These are phyloP conservation scores for Siphamia tubifer DNA, from an alignment of 2,113 vertebrate genomes.

Conservation along the genomic window DNA sequence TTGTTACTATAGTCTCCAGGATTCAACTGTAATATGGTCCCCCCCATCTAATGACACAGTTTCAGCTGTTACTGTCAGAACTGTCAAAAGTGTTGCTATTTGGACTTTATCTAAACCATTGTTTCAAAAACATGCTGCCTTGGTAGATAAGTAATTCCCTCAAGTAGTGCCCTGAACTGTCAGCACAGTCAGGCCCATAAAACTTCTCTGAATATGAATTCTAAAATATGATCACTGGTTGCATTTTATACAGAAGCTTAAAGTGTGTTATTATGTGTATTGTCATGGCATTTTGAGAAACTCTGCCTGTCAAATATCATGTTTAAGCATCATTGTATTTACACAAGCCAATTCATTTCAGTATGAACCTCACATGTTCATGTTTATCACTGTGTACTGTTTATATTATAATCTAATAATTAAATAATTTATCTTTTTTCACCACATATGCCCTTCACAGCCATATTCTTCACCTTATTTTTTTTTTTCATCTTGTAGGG, in stretches of 20 bases:
- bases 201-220: conserved; percentile 32
- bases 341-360: too few species aligned
- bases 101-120: conserved; percentile 67
- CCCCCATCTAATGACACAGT: conserved; percentile 55
- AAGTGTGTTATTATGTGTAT: conserved; percentile 5
- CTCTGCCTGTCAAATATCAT: conserved; percentile 7
- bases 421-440: neutral
- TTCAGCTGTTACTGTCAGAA: conserved; percentile 48
- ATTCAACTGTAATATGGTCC: conserved; percentile 33
- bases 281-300: conserved; percentile 15
- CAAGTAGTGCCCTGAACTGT: conserved; percentile 51
- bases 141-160: conserved; percentile 64
- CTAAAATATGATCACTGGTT: conserved; percentile 45
- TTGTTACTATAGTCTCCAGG: conserved; percentile 31
- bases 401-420: neutral
- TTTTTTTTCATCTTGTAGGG: conserved; percentile 17
- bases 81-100: conserved; percentile 63
- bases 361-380: too few species aligned
- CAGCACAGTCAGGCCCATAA: conserved; percentile 44
- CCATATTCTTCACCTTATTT: conserved; percentile 11
- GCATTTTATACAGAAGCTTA: conserved; percentile 22
- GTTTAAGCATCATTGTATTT: neutral
- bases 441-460: neutral
- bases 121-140: conserved; percentile 69
- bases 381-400: too few species aligned